A percentile compares a stretch with the other conserved stretches of the same genome.
These are phyloP conservation scores for Napeogenes sylphis DNA, from an alignment of 2,888 invertebrate species.

Conservation along the genomic window DNA sequence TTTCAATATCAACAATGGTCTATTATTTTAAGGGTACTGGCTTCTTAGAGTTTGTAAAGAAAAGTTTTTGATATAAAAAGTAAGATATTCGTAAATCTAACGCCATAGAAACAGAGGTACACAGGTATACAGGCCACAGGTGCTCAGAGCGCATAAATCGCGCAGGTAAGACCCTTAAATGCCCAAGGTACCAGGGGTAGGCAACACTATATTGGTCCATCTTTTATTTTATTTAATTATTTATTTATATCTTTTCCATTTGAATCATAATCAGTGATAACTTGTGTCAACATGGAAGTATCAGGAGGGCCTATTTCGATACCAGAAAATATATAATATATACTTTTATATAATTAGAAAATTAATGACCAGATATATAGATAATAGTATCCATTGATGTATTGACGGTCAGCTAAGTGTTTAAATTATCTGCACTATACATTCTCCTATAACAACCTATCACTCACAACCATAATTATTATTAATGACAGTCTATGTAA, in stretches of 20 bases:
- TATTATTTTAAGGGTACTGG: background rate
- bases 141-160: slow-evolving; percentile 47
- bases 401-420: background rate
- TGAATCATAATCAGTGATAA: too few relatives aligned
- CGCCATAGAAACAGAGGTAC: slow-evolving; percentile 13
- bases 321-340: background rate
- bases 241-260: background rate
- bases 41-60: slow-evolving; percentile 9
- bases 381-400: background rate
- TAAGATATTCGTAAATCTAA: slow-evolving; percentile 18
- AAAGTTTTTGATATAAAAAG: slow-evolving; percentile 12
- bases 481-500: slow-evolving; percentile 10
- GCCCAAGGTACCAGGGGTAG: slow-evolving; percentile 26
- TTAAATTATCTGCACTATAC: too few relatives aligned
- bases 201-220: slow-evolving; percentile 22
- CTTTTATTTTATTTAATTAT: background rate
- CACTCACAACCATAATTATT: slow-evolving; percentile 11
- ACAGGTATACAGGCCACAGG: slow-evolving; percentile 38
- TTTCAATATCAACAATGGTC: background rate
- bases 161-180: slow-evolving; percentile 52
- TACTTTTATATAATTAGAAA: background rate
- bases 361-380: slow-evolving; percentile 1
- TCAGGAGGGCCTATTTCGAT: too few relatives aligned
- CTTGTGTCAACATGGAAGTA: too few relatives aligned
- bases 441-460: slow-evolving; percentile 6